Base-by-base conservation (phyloP, 92 coral and sea anemone species). In the Metridium senile region DNA sequence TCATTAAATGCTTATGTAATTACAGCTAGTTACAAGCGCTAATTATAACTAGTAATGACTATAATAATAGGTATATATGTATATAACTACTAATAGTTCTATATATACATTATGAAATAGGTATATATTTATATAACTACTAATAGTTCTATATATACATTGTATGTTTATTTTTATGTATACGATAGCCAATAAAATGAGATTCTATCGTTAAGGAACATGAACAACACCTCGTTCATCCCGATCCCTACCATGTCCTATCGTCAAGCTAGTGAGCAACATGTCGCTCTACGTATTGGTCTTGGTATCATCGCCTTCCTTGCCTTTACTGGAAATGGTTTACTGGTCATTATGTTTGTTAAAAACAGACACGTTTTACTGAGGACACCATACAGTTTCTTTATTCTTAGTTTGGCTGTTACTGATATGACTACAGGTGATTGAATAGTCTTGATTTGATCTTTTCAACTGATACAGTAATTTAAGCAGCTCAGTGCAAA, bases 391-490 rank as follows among this genome's bases (percentile, higher is more conserved):
- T 91, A 88, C 80, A 81, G 86, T 25, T 68, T 88, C 23, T 80
- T 91, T 28, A 84, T 91, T 29, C 51, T 91, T 18, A 77, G 84
- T 68, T 68, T 91, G 62, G 93, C 97, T 0, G 31, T 91, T 26
- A 88, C 93, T 0, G 97, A 91, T 62, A 80, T 88, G 93, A 70
- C 86, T 4, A 88, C 97, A 72, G 97, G 97, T 87, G 43, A 26
- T 2, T 54, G 49, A 54, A 54, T 54, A 54, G 17, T 45, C 4
- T 21, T 54, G 61, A 9, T 16, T 54, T 16, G 21, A 54, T 21
- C 17, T 16, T 54, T 54, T 16, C 17, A 54, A 21, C 4, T 21
- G 17, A 54, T 16, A 19, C 6, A 45, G 17, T 45, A 7, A 45
- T 45, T 7, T 45, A 45, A 17, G 17, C 51, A n/a, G n/a, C n/a